Evolutionary conservation across 2,113 vertebrate species (phyloP).

Genomic region (Sprattus sprattus): DNA sequence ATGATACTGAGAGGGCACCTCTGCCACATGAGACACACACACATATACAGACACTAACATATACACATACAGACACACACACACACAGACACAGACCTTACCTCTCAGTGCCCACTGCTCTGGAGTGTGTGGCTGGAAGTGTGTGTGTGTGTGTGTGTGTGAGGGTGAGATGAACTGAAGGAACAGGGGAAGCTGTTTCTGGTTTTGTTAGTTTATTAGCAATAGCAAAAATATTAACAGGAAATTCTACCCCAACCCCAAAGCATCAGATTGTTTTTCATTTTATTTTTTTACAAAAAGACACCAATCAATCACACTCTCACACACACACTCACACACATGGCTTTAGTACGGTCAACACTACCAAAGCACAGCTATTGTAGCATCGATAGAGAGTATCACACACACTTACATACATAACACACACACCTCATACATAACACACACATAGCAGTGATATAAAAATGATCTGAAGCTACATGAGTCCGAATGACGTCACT

Average conservation of each 20-base stretch:
- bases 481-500: neutral
- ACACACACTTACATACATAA: neutral
- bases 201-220: neutral
- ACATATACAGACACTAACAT: too few relatives aligned
- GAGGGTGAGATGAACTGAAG: constrained; percentile 13
- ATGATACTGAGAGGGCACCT: too few relatives aligned
- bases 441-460: too few relatives aligned
- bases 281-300: neutral
- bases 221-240: neutral
- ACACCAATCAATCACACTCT: neutral
- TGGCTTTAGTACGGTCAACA: neutral
- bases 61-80: too few relatives aligned
- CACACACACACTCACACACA: neutral
- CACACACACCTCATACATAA: neutral
- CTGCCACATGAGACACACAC: too few relatives aligned
- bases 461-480: too few relatives aligned
- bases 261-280: neutral
- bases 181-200: neutral
- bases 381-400: neutral
- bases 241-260: neutral
- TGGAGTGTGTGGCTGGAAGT: too few relatives aligned
- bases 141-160: constrained; percentile 30
- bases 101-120: too few relatives aligned
- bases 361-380: neutral
- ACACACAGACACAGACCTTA: neutral